phyloP scores from a whole-genome alignment of 1,140 invertebrate species.

The Ridgeia piscesae region DNA sequence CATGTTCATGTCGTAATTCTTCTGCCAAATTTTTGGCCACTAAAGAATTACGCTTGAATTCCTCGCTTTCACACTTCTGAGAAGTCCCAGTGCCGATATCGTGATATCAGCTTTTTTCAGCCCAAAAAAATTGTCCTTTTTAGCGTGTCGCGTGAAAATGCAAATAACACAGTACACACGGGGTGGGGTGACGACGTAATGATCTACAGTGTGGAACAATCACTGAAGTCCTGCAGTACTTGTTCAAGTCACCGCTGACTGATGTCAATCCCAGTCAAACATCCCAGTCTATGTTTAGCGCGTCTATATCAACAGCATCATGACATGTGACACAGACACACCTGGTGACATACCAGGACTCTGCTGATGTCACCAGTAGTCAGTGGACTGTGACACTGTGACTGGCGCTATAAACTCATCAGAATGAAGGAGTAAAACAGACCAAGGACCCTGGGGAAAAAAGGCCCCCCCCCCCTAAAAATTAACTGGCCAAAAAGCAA shows the following conservation, averaged over 20 bases:
- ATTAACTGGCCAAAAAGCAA: neutral
- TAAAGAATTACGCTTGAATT: neutral
- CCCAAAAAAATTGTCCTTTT: too few relatives aligned
- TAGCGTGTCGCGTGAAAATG: too few relatives aligned
- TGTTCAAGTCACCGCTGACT: too few relatives aligned
- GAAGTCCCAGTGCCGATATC: neutral
- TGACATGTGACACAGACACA: neutral
- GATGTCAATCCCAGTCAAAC: neutral
- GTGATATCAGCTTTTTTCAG: neutral
- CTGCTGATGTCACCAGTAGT: neutral
- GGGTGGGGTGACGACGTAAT: too few relatives aligned
- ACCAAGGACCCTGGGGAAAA: neutral
- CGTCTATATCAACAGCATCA: neutral
- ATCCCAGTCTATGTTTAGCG: neutral
- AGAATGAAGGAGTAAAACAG: neutral
- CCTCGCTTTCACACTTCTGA: neutral
- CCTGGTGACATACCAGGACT: neutral
- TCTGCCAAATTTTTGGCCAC: neutral
- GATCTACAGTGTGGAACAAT: neutral
- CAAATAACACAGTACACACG: too few relatives aligned
- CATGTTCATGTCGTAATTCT: neutral
- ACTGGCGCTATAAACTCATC: neutral
- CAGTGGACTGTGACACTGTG: neutral
- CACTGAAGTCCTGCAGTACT: too few relatives aligned
- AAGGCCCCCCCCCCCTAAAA: too few relatives aligned